Base-by-base conservation (phyloP, 1,140 invertebrate genomes). In the Hylaeus anthracinus region DNA sequence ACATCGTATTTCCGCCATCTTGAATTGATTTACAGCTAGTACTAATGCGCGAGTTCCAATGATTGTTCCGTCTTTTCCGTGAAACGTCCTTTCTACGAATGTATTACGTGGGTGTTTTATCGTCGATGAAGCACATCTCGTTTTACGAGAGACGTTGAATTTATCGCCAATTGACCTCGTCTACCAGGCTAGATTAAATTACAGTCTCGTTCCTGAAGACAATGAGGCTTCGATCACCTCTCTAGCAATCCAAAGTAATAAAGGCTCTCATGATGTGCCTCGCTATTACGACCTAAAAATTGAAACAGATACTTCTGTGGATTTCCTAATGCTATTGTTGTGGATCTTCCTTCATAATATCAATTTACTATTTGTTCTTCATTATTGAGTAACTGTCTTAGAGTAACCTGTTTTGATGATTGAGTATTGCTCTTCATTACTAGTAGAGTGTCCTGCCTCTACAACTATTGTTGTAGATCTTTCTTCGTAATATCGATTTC, bases 21-120 rank as follows among this genome's bases (percentile, higher is more conserved):
- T 73, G 74, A 86, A 87, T 90, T 90, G 88, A 90, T 89, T 90
- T 90, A 90, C 88, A 87, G 76, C 79, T 74, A 66, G 65, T 77
- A 63, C 74, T 82, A 81, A 75, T 75, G 72, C 79, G 43, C 69
- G 43, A 82, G 67, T 66, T 43, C 39, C 66, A 10, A 61, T 51
- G 74, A 85, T 71, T 67, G 63, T 81, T 60, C 48, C 64, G 67
- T 48, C 48, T 51, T 66, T 79, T 70, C 56, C 55, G 48, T 48
- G 75, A 66, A 72, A 82, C 58, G 63, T 76, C 61, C 70, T 79
- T 76, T 75, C 75, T 67, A 41, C 74, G 63, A 85, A 85, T 61
- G 71, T 61, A 76, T 78, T 74, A 73, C 71, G 79, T 80, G 55
- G 56, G 78, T 85, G 83, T 86, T 85, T 86, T 82, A 85, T 86